Evolutionary conservation across 2,888 invertebrate species (phyloP).

Genomic region (Troides oblongomaculatus): DNA sequence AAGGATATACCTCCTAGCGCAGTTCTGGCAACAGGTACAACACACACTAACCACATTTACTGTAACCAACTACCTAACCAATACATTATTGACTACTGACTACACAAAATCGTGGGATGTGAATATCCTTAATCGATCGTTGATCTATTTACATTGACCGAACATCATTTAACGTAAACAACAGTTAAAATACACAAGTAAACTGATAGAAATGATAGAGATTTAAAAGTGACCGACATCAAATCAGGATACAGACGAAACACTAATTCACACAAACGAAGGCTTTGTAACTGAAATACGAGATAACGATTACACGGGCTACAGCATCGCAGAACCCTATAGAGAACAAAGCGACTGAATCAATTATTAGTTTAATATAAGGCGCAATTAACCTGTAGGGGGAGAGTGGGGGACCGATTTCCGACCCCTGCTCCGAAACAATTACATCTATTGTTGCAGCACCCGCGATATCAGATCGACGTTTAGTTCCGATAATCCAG

Average conservation of each 20-base stretch:
- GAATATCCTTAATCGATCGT: too few relatives aligned
- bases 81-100: too few relatives aligned
- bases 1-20: conserved; percentile 94
- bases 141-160: too few relatives aligned
- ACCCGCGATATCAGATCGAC: conserved; percentile 51
- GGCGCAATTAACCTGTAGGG: conserved; percentile 27
- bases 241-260: too few relatives aligned
- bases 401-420: conserved; percentile 30
- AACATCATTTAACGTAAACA: too few relatives aligned
- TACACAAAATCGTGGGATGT: too few relatives aligned
- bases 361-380: conserved; percentile 32
- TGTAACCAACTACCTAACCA: too few relatives aligned
- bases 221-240: too few relatives aligned
- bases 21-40: conserved; percentile 97
- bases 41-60: neutral
- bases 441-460: conserved; percentile 57
- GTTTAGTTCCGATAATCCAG: conserved; percentile 19
- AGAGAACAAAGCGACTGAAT: conserved; percentile 30
- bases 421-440: conserved; percentile 37
- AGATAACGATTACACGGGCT: conserved; percentile 18
- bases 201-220: too few relatives aligned
- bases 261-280: neutral
- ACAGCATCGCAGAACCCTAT: conserved; percentile 3
- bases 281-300: conserved; percentile 16
- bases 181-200: too few relatives aligned